A percentile compares a stretch with the other conserved stretches of the same genome.
These are phyloP conservation scores for Corythornis vintsioides DNA, from an alignment of 2,113 vertebrate species.

Conservation along the genomic window DNA sequence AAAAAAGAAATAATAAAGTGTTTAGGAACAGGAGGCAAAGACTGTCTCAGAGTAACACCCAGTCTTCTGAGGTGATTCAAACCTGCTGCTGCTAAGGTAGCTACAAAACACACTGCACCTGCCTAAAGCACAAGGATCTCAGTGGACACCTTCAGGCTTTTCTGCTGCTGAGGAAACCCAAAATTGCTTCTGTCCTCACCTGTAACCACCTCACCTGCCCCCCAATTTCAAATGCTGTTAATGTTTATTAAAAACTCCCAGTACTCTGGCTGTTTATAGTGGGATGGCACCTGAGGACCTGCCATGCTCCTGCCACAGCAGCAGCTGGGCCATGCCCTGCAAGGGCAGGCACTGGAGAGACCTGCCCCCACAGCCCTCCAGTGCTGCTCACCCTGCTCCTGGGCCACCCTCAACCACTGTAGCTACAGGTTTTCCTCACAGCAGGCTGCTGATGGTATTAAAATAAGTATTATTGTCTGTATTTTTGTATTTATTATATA, in stretches of 20 bases:
- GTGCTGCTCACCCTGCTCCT: background rate
- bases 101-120: background rate
- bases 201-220: background rate
- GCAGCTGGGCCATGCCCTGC: background rate
- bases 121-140: background rate
- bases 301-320: background rate
- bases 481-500: no score
- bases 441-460: background rate
- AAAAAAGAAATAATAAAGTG: background rate
- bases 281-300: background rate
- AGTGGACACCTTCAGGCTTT: background rate
- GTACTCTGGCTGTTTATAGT: background rate
- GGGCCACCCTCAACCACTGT: background rate
- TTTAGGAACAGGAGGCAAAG: constrained; percentile 53
- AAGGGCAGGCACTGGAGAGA: background rate
- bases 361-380: background rate
- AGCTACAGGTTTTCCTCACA: background rate
- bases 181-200: background rate
- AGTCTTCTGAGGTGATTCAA: background rate
- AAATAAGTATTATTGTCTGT: background rate
- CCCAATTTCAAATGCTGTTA: background rate
- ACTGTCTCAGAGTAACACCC: background rate
- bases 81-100: background rate
- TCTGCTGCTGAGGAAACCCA: background rate
- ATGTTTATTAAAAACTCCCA: background rate